phyloP scores from a whole-genome alignment of 2,113 vertebrate genomes.

The Gymnogyps californianus region DNA sequence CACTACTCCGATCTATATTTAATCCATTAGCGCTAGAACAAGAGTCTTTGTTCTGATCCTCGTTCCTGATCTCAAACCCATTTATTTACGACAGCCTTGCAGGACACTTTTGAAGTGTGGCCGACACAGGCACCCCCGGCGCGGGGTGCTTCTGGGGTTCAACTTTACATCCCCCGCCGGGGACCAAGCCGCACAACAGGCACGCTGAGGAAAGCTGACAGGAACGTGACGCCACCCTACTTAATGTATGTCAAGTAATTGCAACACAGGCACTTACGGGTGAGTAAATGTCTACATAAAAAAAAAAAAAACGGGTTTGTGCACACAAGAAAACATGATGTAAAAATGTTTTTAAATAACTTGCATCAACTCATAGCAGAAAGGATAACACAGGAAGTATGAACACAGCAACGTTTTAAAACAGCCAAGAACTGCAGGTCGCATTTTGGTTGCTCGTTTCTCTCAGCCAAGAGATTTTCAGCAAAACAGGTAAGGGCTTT shows the following conservation, averaged over 20 bases:
- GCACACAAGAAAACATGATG: background rate
- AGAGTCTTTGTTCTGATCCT: background rate
- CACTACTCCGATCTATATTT: background rate
- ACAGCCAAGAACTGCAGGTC: background rate
- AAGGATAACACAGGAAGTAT: background rate
- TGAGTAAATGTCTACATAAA: background rate
- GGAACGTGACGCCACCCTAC: background rate
- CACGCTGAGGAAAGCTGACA: background rate
- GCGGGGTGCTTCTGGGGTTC: background rate
- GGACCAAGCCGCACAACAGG: background rate
- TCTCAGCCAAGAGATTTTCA: background rate
- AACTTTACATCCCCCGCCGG: background rate
- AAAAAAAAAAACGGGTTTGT: background rate
- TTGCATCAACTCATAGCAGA: background rate
- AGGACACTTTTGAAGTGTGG: rapidly evolving
- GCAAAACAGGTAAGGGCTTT: background rate
- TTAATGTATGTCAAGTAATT: background rate
- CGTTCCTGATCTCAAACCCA: background rate
- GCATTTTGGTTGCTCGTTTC: background rate
- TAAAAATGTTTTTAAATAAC: background rate
- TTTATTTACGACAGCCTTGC: background rate
- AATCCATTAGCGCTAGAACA: background rate
- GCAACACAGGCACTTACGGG: background rate
- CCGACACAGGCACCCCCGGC: rapidly evolving
- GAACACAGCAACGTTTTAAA: background rate